phyloP scores from a whole-genome alignment of 1,140 invertebrate species.

The Piezodorus guildinii region DNA sequence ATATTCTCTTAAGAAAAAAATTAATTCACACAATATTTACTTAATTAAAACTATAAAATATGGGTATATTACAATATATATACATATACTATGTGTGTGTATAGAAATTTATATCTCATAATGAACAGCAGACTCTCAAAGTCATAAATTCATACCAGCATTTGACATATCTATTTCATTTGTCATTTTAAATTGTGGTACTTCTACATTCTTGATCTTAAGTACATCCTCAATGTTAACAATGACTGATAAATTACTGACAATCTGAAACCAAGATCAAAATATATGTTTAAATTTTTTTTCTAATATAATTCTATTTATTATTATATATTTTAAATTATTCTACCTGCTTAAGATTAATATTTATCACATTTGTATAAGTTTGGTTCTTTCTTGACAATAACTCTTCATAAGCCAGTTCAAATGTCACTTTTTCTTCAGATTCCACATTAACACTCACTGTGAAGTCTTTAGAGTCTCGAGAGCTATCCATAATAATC shows the following conservation, averaged over 20 bases:
- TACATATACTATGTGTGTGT: too few relatives aligned
- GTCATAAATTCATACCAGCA: too few relatives aligned
- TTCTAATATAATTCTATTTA: too few relatives aligned
- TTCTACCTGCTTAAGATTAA: slow-evolving; percentile 42
- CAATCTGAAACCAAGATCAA: slow-evolving; percentile 28
- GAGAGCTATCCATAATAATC: slow-evolving; percentile 36
- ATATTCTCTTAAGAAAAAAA: too few relatives aligned
- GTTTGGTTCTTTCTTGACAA: slow-evolving; percentile 40
- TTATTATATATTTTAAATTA: too few relatives aligned
- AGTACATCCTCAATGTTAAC: slow-evolving; percentile 44
- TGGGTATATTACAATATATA: too few relatives aligned
- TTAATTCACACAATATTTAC: too few relatives aligned
- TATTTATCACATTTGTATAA: slow-evolving; percentile 48
- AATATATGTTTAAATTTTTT: too few relatives aligned
- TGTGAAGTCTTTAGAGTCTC: slow-evolving; percentile 51
- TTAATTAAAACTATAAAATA: too few relatives aligned
- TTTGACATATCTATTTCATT: slow-evolving; percentile 34
- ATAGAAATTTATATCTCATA: too few relatives aligned
- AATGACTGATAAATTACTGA: slow-evolving; percentile 43
- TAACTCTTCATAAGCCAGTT: slow-evolving; percentile 52
- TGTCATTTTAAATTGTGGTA: slow-evolving; percentile 45
- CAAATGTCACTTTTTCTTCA: slow-evolving; percentile 44
- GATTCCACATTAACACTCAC: slow-evolving; percentile 49
- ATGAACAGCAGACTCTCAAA: too few relatives aligned
- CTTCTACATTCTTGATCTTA: slow-evolving; percentile 41